Base-by-base conservation (phyloP, 2,888 invertebrate species). In the Patella caerulea region DNA sequence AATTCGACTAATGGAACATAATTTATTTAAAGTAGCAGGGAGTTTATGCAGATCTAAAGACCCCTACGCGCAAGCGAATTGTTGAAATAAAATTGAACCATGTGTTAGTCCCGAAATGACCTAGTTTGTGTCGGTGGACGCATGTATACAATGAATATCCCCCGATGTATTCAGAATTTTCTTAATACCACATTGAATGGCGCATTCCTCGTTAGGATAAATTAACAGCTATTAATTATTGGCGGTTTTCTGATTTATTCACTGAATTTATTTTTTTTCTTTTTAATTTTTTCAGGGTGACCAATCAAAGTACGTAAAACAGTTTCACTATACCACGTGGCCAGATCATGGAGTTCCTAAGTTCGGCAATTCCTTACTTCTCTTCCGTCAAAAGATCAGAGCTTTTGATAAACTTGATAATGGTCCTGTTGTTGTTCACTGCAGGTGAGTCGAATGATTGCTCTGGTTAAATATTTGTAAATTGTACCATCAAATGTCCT, bases 291-390 rank as follows among this genome's bases (percentile, higher is more conserved):
- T 78, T n/a, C 81, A 89, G 89, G 86, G 83, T 73, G 86, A 85
- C 9, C 85, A 87, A 72, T 84, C 83, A n/a, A 84, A 86, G 73
- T 81, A 83, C 72, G 82, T 91, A 19, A 88, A 89, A 81, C 91
- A 91, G 83, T 91, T 90, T 77, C 91, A 91, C 82, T 91, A 90
- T 84, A 91, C 90, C 12, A 90, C 90, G 14, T 91, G 91, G 91
- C 91, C 91, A 19, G 91, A 91, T 80, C 91, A 91, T 76, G 91
- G 91, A 9, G 89, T 88, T 19, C 89, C 89, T 1, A 85, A 85
- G 72, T 88, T 87, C 72, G 88, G 88, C n/a, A 86, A 89, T 76
- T 90, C 91, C 3, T 82, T 91, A 77, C 83, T 91, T 45, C 82
- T 88, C 53, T 87, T 91, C 78, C 78, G 90, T 54, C 88, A 90